A percentile compares a stretch with the other conserved stretches of the same genome.
Conservation (phyloP, 2,113 vertebrate species). For the Bambusicola thoracicus region DNA sequence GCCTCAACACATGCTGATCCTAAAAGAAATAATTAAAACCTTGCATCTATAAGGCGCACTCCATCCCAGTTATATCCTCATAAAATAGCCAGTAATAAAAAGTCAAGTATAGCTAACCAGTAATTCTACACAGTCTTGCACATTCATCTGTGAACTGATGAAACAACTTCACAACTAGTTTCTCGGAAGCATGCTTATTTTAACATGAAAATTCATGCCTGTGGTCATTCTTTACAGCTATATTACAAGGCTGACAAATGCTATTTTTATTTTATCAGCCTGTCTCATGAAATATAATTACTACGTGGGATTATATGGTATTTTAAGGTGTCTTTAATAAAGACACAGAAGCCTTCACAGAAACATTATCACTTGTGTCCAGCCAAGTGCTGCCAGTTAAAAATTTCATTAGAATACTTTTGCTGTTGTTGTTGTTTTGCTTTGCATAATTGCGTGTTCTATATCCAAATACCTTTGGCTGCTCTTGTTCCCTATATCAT, state of each 20-base stretch:
- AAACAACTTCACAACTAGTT: slow-evolving; percentile 16
- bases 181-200: slow-evolving; percentile 3
- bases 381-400: background rate
- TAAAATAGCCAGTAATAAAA: background rate
- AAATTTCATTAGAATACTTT: background rate
- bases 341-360: background rate
- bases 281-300: slow-evolving; percentile 41
- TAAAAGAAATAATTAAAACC: background rate
- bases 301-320: slow-evolving; percentile 10
- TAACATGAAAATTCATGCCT: background rate
- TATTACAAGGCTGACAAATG: slow-evolving; percentile 27
- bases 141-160: background rate
- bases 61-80: background rate
- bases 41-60: background rate
- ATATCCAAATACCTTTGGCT: background rate
- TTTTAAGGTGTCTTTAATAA: slow-evolving; percentile 29
- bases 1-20: background rate
- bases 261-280: slow-evolving; percentile 15
- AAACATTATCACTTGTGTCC: background rate
- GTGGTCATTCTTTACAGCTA: background rate
- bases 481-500: background rate
- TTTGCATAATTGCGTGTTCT: background rate
- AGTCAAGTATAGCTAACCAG: background rate
- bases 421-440: background rate
- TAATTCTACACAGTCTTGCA: background rate